Conservation (phyloP, 2,888 invertebrate species). For the Agonopterix heracliana region DNA sequence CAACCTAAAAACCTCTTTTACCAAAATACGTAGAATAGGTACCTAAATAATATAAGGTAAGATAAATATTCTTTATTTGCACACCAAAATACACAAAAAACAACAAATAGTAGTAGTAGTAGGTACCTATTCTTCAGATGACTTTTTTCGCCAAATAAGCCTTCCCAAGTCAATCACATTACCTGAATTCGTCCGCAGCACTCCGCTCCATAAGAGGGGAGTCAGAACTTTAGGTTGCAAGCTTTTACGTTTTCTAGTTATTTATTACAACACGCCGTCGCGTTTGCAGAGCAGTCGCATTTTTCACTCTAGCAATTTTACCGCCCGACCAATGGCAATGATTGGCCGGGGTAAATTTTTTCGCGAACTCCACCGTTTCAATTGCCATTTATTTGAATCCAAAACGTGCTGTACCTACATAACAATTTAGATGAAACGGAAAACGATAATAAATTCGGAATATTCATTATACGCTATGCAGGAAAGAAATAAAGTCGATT, state of each 20-base stretch:
- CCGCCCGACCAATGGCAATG: slow-evolving; percentile 41
- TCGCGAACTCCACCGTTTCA: slow-evolving; percentile 29
- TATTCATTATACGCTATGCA: not conserved
- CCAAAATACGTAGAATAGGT: too few relatives aligned
- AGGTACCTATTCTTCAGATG: too few relatives aligned
- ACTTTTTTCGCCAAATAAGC: too few relatives aligned
- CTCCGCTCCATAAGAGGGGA: slow-evolving; percentile 8
- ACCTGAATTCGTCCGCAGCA: slow-evolving; percentile 21
- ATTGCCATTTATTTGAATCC: slow-evolving; percentile 30
- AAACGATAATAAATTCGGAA: not conserved
- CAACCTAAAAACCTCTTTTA: too few relatives aligned
- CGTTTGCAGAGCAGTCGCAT: slow-evolving; percentile 26
- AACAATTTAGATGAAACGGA: not conserved
- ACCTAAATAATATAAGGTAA: too few relatives aligned
- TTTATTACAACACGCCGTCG: slow-evolving; percentile 40
- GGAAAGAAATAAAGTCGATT: not conserved
- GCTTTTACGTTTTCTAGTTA: slow-evolving; percentile 50
- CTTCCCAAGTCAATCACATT: not conserved
- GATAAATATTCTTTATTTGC: too few relatives aligned
- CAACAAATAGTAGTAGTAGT: too few relatives aligned
- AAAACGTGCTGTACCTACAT: not conserved
- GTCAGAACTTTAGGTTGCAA: slow-evolving; percentile 22
- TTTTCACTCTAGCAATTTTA: slow-evolving; percentile 45
- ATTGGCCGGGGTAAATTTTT: slow-evolving; percentile 37
- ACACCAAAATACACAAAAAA: too few relatives aligned